A percentile compares a stretch with the other conserved stretches of the same genome.
Conservation (phyloP, 2,797 vertebrate species). For the Pristis pectinata region DNA sequence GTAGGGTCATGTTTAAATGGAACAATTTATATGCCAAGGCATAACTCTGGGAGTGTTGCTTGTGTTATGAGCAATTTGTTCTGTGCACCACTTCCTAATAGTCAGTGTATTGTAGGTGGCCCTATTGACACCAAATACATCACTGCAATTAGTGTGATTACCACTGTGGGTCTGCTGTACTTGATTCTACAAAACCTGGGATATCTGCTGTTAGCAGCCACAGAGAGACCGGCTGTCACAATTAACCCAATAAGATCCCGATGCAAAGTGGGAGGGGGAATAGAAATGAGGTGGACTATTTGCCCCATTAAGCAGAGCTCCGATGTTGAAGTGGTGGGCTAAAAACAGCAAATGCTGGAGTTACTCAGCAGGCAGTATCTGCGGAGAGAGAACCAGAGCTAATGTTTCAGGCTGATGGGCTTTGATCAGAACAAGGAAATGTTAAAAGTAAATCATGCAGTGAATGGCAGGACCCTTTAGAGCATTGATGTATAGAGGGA, state of each 20-base stretch:
- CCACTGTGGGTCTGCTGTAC: not conserved
- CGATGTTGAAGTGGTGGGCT: no score
- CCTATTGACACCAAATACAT: conserved; percentile 18
- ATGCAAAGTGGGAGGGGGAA: no score
- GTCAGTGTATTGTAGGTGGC: not conserved
- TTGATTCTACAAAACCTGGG: not conserved
- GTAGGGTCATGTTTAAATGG: not conserved
- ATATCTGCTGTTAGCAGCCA: not conserved
- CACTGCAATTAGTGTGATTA: not conserved
- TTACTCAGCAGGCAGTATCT: no score
- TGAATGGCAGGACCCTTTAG: no score
- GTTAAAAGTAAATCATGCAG: no score
- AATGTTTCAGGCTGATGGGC: no score
- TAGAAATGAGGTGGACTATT: not conserved
- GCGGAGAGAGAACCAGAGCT: no score
- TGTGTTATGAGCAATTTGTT: not conserved
- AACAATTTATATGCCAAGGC: not conserved
- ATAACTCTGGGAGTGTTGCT: not conserved
- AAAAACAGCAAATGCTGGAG: no score
- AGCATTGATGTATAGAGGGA: no score
- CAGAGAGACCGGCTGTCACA: not conserved
- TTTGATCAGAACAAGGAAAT: no score
- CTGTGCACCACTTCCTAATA: not conserved
- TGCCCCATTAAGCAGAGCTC: no score
- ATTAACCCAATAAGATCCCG: no score